These are phyloP conservation scores for Echinarachnius parma DNA, from an alignment of 53 echinoderm and acorn worm species.

Conservation along the genomic window DNA sequence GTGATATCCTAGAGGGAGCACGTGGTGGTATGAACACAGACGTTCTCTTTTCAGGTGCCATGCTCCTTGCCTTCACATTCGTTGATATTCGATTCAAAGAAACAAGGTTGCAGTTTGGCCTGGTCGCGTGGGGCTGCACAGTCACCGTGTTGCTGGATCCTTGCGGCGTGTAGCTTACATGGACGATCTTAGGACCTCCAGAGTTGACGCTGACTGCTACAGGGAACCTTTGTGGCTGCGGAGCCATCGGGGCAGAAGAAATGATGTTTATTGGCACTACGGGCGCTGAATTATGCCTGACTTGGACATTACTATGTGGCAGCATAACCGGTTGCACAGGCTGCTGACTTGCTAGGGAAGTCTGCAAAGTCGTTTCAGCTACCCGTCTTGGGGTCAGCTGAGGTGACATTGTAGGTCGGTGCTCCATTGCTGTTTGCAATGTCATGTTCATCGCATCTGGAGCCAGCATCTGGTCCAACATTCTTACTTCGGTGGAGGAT, in stretches of 20 bases:
- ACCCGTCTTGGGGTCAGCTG: neutral
- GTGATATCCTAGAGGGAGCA: neutral
- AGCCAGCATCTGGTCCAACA: no score
- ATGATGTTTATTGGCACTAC: no score
- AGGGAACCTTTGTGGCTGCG: neutral
- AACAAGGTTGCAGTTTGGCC: neutral
- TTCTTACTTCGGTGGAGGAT: no score
- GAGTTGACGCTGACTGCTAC: slow-evolving; percentile 2
- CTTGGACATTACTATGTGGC: no score
- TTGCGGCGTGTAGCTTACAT: slow-evolving; percentile 19
- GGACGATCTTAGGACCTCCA: slow-evolving; percentile 15
- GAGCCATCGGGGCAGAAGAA: neutral
- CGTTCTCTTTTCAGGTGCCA: neutral
- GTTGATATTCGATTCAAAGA: slow-evolving; percentile 1
- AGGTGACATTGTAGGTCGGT: neutral
- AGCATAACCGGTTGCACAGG: no score
- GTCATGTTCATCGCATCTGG: no score
- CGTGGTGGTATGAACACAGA: no score
- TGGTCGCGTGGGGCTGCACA: neutral
- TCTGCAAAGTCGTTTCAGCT: no score
- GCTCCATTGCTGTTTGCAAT: neutral
- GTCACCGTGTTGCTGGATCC: slow-evolving; percentile 12
- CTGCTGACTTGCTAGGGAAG: no score
- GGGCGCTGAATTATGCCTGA: no score
- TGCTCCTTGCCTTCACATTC: neutral